phyloP scores from a whole-genome alignment of 2,113 vertebrate species.

The Apeltes quadracus region DNA sequence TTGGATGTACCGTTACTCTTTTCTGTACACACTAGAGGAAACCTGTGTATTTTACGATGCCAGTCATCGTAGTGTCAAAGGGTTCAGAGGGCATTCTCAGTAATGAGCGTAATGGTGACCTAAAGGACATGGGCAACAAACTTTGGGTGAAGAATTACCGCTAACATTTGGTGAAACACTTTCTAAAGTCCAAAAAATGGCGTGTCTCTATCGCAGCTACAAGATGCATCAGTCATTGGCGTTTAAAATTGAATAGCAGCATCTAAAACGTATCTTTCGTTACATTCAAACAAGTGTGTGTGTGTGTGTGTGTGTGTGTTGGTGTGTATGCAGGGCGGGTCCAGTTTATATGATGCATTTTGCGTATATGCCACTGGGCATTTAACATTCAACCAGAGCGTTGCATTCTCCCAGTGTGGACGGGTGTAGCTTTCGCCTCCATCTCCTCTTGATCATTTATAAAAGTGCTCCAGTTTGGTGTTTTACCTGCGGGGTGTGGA shows the following conservation, averaged over 20 bases:
- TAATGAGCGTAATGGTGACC: constrained; percentile 49
- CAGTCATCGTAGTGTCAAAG: constrained; percentile 20
- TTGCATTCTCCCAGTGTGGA: constrained; percentile 19
- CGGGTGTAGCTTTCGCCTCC: constrained; percentile 24
- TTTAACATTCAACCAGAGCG: constrained; percentile 70
- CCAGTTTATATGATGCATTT: constrained; percentile 59
- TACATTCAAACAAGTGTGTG: constrained; percentile 74
- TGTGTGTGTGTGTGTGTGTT: constrained; percentile 34
- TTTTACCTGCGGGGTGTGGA: constrained; percentile 36
- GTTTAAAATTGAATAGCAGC: constrained; percentile 72
- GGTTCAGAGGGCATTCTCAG: constrained; percentile 37
- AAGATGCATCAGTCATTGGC: constrained; percentile 58
- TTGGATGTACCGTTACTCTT: constrained; percentile 29
- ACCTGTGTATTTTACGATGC: constrained; percentile 25
- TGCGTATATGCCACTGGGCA: constrained; percentile 54
- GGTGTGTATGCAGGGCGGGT: constrained; percentile 60
- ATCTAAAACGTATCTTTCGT: constrained; percentile 64
- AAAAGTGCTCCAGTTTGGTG: constrained; percentile 41
- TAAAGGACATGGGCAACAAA: constrained; percentile 55
- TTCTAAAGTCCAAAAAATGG: constrained; percentile 59
- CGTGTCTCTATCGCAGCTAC: constrained; percentile 56
- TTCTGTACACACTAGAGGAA: constrained; percentile 40
- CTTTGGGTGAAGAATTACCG: constrained; percentile 53
- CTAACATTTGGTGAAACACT: constrained; percentile 64
- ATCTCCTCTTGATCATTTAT: constrained; percentile 25